phyloP scores from a whole-genome alignment of 2,797 vertebrate species.

The Lophura swinhoii region DNA sequence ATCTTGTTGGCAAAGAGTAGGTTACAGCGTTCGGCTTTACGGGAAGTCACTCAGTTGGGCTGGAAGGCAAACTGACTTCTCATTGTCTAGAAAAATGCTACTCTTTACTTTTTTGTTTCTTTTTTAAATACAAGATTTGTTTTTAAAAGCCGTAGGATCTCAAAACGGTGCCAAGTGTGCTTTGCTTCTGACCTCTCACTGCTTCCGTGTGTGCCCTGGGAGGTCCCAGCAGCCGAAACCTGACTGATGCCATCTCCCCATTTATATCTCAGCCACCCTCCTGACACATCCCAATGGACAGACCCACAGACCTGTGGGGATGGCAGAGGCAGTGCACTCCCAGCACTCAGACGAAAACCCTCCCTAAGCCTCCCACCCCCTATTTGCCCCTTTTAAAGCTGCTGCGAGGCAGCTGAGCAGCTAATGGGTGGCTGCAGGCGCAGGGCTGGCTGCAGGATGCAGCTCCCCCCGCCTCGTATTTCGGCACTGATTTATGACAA shows the following conservation, averaged over 20 bases:
- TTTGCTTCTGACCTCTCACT: background rate
- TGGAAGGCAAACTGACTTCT: slow-evolving; percentile 1
- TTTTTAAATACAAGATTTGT: background rate
- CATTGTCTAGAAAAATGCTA: slow-evolving; percentile 42
- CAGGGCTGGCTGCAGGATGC: background rate
- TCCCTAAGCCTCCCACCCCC: background rate
- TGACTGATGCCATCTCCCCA: background rate
- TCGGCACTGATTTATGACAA: slow-evolving; percentile 48
- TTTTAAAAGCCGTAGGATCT: slow-evolving; percentile 12
- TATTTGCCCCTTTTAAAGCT: background rate
- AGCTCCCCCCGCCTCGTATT: background rate
- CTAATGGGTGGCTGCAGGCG: background rate
- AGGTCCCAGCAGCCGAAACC: background rate
- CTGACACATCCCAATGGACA: background rate
- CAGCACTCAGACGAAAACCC: rapidly evolving
- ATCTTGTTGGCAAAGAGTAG: slow-evolving; percentile 36
- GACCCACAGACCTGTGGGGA: rapidly evolving
- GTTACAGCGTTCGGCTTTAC: background rate
- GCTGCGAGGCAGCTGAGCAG: background rate
- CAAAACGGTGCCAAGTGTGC: slow-evolving; percentile 8
- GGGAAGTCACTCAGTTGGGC: background rate
- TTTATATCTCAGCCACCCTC: background rate
- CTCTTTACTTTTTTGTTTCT: background rate
- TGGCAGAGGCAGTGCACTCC: background rate
- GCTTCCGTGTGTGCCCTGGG: background rate